Conservation (phyloP, 2,888 invertebrate genomes). For the Hyles lineata region DNA sequence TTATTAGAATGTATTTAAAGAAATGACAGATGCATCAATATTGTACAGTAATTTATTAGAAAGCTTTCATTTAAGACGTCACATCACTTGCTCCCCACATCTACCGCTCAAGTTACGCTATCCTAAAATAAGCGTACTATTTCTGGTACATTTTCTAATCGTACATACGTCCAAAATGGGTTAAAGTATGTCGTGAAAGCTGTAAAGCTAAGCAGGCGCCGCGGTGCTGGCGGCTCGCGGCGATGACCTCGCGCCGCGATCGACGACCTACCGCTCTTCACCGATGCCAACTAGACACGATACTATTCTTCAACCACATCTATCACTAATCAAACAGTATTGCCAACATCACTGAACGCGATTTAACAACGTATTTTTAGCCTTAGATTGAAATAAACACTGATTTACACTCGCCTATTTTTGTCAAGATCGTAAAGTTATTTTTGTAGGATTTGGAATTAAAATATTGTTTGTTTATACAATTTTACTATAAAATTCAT, state of each 20-base stretch:
- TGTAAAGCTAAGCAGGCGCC: conserved; percentile 41
- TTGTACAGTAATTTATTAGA: too few relatives aligned
- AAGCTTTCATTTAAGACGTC: not conserved
- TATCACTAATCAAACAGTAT: not conserved
- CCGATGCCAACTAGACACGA: conserved; percentile 48
- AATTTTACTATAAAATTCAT: too few relatives aligned
- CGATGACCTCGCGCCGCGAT: conserved; percentile 76
- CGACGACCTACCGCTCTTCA: conserved; percentile 69
- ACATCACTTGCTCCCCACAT: not conserved
- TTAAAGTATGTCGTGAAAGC: conserved; percentile 58
- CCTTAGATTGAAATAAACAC: not conserved
- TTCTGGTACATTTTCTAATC: conserved; percentile 1
- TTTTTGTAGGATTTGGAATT: not conserved
- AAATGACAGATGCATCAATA: too few relatives aligned
- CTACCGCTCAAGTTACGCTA: not conserved
- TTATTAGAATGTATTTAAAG: too few relatives aligned
- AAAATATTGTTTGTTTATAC: not conserved
- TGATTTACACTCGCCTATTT: not conserved
- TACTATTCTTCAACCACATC: conserved; percentile 29
- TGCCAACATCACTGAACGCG: not conserved
- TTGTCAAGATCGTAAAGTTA: not conserved
- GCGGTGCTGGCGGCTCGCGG: conserved; percentile 55
- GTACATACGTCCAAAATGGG: conserved; percentile 18
- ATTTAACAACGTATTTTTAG: not conserved
- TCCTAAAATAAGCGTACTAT: not conserved